These are phyloP conservation scores for Oostethus manadensis DNA, from an alignment of 2,113 vertebrate species.

Conservation along the genomic window DNA sequence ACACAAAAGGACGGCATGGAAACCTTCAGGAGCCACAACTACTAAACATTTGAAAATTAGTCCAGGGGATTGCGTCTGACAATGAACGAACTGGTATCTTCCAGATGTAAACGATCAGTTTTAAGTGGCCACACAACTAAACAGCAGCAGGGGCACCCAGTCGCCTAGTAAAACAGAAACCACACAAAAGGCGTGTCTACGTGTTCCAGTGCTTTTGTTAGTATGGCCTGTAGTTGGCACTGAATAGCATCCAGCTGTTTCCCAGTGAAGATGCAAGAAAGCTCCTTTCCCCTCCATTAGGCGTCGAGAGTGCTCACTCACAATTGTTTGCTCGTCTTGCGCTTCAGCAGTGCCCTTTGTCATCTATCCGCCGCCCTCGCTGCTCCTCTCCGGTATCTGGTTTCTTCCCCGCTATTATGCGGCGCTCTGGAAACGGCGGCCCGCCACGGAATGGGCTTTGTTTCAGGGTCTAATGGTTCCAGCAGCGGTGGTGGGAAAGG, in stretches of 20 bases:
- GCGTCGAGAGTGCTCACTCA: conserved; percentile 13
- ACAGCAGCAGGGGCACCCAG: too few species aligned
- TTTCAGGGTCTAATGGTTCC: conserved; percentile 74
- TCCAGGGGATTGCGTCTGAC: too few species aligned
- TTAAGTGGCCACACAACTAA: too few species aligned
- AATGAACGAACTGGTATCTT: too few species aligned
- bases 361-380: conserved; percentile 54
- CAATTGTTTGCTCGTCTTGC: conserved; percentile 33
- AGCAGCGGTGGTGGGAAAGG: too few species aligned
- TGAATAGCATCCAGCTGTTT: not conserved
- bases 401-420: conserved; percentile 68
- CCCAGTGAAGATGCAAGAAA: not conserved
- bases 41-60: too few species aligned
- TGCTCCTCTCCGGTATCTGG: conserved; percentile 54
- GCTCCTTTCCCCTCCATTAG: conserved; percentile 14
- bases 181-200: not conserved
- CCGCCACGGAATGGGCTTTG: conserved; percentile 43
- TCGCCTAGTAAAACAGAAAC: too few species aligned
- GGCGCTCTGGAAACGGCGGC: conserved; percentile 70
- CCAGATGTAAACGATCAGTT: too few species aligned
- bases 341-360: conserved; percentile 40
- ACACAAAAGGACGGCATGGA: too few species aligned
- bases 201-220: not conserved
- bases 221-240: too few species aligned
- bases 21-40: too few species aligned